A percentile compares a stretch with the other conserved stretches of the same genome.
Conservation (phyloP, 2,888 invertebrate species). For the Heliconius ismenius region DNA sequence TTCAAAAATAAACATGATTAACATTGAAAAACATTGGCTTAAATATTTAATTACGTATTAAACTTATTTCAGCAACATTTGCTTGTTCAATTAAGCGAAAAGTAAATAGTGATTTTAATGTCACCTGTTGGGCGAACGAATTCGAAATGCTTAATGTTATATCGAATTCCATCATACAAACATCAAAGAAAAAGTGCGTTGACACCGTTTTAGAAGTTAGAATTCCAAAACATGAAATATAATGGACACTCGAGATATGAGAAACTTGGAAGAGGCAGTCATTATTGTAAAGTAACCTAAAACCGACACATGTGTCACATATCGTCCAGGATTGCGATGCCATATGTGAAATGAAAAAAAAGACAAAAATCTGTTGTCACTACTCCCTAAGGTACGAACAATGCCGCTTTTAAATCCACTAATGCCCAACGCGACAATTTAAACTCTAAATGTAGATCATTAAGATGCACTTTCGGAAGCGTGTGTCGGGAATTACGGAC, state of each 20-base stretch:
- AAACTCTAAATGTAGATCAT: slow-evolving; percentile 52
- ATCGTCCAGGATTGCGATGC: slow-evolving; percentile 81
- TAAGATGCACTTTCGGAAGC: slow-evolving; percentile 54
- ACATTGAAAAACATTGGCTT: slow-evolving; percentile 22
- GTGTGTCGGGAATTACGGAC: slow-evolving; percentile 58
- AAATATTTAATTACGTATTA: slow-evolving; percentile 43
- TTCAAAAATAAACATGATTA: not conserved
- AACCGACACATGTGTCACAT: slow-evolving; percentile 81
- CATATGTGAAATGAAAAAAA: slow-evolving; percentile 77
- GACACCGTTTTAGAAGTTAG: slow-evolving; percentile 62
- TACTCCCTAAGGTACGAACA: slow-evolving; percentile 79
- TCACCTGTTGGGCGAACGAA: slow-evolving; percentile 63
- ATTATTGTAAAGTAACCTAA: slow-evolving; percentile 78
- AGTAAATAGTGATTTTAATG: slow-evolving; percentile 51
- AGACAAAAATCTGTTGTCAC: slow-evolving; percentile 80
- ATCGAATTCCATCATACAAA: slow-evolving; percentile 68
- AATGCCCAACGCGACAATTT: slow-evolving; percentile 50
- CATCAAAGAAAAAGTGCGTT: slow-evolving; percentile 71
- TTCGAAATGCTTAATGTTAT: slow-evolving; percentile 49
- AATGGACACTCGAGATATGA: slow-evolving; percentile 68
- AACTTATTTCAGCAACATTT: slow-evolving; percentile 47
- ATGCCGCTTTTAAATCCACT: slow-evolving; percentile 63
- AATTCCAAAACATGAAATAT: slow-evolving; percentile 63
- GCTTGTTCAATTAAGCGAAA: slow-evolving; percentile 48
- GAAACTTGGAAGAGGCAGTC: slow-evolving; percentile 75